A percentile compares a stretch with the other conserved stretches of the same genome.
Conservation (phyloP, 2,113 vertebrate species). For the Pluvialis apricaria region DNA sequence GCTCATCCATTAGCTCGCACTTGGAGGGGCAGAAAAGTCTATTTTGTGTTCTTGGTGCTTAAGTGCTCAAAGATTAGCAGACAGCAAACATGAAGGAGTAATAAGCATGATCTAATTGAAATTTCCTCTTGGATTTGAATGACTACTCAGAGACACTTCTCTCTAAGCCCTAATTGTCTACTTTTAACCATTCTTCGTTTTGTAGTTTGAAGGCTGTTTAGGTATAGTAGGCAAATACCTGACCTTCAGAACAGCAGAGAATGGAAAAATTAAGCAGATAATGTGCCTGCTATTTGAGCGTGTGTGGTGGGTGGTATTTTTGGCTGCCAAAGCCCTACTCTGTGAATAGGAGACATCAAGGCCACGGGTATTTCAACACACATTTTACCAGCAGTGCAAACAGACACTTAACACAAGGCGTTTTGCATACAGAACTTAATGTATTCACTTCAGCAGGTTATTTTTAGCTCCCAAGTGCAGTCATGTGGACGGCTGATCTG, state of each 20-base stretch:
- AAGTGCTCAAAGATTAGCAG: background rate
- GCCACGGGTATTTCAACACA: slow-evolving; percentile 37
- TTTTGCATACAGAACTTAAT: slow-evolving; percentile 27
- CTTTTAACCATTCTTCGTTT: background rate
- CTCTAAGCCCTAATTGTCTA: background rate
- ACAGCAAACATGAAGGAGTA: background rate
- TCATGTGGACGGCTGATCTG: slow-evolving; percentile 27
- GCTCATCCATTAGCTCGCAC: background rate
- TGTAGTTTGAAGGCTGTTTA: background rate
- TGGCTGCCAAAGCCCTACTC: slow-evolving; percentile 28
- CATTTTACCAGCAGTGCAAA: slow-evolving; percentile 34
- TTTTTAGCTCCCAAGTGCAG: slow-evolving; percentile 49
- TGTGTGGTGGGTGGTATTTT: background rate
- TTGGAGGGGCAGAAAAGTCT: background rate
- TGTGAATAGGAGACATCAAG: slow-evolving; percentile 3
- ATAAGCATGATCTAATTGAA: background rate
- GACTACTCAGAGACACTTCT: background rate
- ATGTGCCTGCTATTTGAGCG: background rate
- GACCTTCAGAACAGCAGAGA: background rate
- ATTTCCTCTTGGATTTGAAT: background rate
- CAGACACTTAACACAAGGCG: slow-evolving; percentile 4
- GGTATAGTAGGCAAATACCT: background rate
- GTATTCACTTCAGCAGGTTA: background rate
- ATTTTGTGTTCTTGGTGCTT: fast-evolving
- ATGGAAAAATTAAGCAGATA: background rate